Conservation (phyloP, 2,113 vertebrate species). For the Strix uralensis region DNA sequence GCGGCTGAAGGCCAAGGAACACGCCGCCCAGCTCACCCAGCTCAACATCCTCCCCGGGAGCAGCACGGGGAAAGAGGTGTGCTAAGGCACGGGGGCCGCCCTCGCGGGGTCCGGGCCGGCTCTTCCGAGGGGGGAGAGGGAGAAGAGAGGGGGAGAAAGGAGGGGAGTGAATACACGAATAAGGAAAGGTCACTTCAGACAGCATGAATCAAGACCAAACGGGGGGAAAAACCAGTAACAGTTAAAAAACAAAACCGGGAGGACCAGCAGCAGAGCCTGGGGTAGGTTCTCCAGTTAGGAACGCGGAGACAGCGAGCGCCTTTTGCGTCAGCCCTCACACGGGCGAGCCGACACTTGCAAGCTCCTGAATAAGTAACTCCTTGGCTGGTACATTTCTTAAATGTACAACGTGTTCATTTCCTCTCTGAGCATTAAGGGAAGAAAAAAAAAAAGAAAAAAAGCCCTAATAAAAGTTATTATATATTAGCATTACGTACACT, state of each 20-base stretch:
- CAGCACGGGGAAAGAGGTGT: slow-evolving; percentile 95
- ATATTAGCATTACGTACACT: slow-evolving; percentile 1
- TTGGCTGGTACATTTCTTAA: slow-evolving; percentile 47
- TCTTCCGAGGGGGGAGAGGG: too few relatives aligned
- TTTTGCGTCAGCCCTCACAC: slow-evolving; percentile 16
- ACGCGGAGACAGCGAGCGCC: background rate
- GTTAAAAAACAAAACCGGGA: slow-evolving; percentile 8
- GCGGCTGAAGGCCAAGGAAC: slow-evolving; percentile 96
- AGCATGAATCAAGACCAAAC: slow-evolving; percentile 88
- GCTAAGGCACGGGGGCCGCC: slow-evolving; percentile 78
- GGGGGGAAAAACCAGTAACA: background rate
- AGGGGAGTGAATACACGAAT: background rate
- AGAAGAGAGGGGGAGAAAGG: background rate
- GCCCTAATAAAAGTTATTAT: background rate
- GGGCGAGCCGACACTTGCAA: background rate
- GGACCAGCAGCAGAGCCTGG: slow-evolving; percentile 63
- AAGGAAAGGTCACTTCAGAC: slow-evolving; percentile 61
- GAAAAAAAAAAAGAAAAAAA: background rate
- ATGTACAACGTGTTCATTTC: background rate
- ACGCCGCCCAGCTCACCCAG: slow-evolving; percentile 97
- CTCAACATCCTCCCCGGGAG: slow-evolving; percentile 94
- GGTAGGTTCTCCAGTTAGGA: background rate
- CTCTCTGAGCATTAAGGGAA: background rate
- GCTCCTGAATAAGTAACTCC: slow-evolving; percentile 44
- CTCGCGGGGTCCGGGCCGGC: background rate